A percentile compares a stretch with the other conserved stretches of the same genome.
phyloP scores from a whole-genome alignment of 2,113 vertebrate genomes.

The Mastomys natalensis region DNA sequence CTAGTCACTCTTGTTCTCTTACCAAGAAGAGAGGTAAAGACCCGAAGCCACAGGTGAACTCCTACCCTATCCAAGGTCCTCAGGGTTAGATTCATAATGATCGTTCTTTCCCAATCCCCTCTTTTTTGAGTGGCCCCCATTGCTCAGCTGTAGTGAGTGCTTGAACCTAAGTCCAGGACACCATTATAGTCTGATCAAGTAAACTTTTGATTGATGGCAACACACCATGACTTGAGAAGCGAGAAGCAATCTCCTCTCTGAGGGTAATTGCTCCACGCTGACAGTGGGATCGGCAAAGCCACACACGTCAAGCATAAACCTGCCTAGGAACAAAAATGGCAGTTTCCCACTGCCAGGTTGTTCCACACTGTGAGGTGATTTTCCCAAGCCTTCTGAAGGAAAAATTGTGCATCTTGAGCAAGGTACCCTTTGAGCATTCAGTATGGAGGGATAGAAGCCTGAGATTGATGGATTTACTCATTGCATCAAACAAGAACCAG shows the following conservation, averaged over 20 bases:
- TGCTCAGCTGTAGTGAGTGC: rapidly evolving
- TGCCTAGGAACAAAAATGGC: not conserved
- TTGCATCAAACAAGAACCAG: rapidly evolving
- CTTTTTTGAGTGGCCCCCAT: rapidly evolving
- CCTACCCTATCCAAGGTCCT: rapidly evolving
- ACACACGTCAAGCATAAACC: rapidly evolving
- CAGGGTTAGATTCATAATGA: not conserved
- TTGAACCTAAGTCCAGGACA: not conserved
- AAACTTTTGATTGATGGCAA: not conserved
- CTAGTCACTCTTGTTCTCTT: not conserved
- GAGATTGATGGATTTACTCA: rapidly evolving
- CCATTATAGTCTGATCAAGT: not conserved
- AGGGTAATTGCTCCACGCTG: not conserved
- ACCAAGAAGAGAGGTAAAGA: not conserved
- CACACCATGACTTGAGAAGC: not conserved
- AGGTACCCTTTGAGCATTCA: not conserved
- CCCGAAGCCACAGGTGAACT: rapidly evolving
- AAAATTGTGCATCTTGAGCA: not conserved
- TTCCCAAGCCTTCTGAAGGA: not conserved
- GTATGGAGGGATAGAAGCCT: not conserved
- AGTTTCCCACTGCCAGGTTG: not conserved
- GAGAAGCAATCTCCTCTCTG: not conserved
- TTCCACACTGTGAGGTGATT: rapidly evolving
- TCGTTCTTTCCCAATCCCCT: not conserved
- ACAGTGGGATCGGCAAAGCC: not conserved